phyloP scores from a whole-genome alignment of 2,888 invertebrate genomes.

The Sturmia bella region DNA sequence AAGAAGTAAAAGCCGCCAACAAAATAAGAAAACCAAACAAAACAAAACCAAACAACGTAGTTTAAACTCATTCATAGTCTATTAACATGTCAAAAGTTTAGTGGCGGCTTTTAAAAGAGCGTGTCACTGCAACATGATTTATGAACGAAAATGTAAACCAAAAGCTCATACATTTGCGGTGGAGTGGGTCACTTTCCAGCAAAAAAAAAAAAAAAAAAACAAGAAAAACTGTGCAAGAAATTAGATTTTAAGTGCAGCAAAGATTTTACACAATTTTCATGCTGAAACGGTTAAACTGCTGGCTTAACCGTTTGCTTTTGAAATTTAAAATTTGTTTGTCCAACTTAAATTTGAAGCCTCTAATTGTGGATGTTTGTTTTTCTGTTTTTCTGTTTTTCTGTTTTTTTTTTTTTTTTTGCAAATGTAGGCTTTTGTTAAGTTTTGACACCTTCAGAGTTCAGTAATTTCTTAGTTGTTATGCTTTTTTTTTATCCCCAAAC shows the following conservation, averaged over 20 bases:
- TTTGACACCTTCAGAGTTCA: slow-evolving; percentile 60
- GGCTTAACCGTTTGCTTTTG: neutral
- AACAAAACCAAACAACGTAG: neutral
- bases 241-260: neutral
- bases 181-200: neutral
- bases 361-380: slow-evolving; percentile 22
- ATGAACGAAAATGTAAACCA: slow-evolving; percentile 3
- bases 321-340: neutral
- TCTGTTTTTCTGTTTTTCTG: neutral
- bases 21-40: neutral
- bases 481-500: slow-evolving; percentile 8
- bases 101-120: slow-evolving; percentile 49
- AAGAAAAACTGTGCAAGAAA: neutral
- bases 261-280: neutral
- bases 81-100: slow-evolving; percentile 63
- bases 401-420: neutral
- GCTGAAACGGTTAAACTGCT: neutral
- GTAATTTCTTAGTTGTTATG: slow-evolving; percentile 26
- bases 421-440: slow-evolving; percentile 50
- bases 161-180: slow-evolving; percentile 6
- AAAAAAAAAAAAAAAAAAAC: neutral
- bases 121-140: slow-evolving; percentile 50
- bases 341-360: slow-evolving; percentile 30
- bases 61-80: slow-evolving; percentile 56
- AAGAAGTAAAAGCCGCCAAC: too few species aligned